Conservation (phyloP, 2,113 vertebrate species). For the Chionodraco myersi region DNA sequence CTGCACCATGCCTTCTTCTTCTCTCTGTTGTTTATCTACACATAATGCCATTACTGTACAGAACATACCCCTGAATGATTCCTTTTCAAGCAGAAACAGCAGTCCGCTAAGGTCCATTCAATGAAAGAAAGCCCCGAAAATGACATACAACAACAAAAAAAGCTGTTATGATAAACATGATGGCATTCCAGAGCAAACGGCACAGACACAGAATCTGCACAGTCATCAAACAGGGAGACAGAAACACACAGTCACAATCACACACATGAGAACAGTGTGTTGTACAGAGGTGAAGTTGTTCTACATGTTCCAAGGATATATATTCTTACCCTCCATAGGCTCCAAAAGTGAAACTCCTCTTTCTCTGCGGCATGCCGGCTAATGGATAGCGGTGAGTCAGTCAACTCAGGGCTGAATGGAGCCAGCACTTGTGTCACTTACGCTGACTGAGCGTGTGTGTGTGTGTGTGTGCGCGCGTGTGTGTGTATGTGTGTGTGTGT, state of each 20-base stretch:
- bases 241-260: background rate
- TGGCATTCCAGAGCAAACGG: constrained; percentile 18
- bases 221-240: constrained; percentile 63
- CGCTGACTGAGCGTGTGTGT: constrained; percentile 73
- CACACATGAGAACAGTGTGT: background rate
- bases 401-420: constrained; percentile 70
- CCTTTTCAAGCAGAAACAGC: background rate
- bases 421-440: constrained; percentile 76
- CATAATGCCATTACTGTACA: constrained; percentile 2
- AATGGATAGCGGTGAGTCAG: constrained; percentile 63
- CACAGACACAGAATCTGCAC: constrained; percentile 60
- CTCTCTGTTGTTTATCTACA: constrained; percentile 10
- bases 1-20: background rate
- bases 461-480: constrained; percentile 19
- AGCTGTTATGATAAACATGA: constrained; percentile 8
- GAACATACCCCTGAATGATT: background rate
- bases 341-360: constrained; percentile 85
- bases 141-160: background rate
- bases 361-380: constrained; percentile 81
- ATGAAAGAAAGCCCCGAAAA: constrained; percentile 3
- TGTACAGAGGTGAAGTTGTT: background rate
- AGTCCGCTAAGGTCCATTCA: background rate
- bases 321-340: constrained; percentile 83
- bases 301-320: constrained; percentile 21
- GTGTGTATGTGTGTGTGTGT: constrained; percentile 26